Conservation (phyloP, 2,888 invertebrate genomes). For the Pristionchus entomophagus region DNA sequence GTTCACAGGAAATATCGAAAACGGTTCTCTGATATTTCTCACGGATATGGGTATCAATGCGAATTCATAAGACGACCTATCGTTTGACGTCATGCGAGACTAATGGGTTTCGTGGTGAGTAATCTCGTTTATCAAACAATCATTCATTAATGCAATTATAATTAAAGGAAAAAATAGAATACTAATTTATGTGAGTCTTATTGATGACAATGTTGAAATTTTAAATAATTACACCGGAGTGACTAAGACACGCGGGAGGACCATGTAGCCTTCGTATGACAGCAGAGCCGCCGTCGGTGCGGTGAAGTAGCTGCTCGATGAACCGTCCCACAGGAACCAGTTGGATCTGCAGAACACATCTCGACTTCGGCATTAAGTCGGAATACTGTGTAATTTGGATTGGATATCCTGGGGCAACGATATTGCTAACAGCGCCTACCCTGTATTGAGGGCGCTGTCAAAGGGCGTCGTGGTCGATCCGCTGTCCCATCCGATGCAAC, state of each 20-base stretch:
- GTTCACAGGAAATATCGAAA: too few relatives aligned
- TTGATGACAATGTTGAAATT: too few relatives aligned
- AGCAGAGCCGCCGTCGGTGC: neutral
- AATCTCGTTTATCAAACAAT: too few relatives aligned
- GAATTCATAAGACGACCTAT: too few relatives aligned
- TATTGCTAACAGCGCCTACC: neutral
- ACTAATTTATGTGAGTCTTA: too few relatives aligned
- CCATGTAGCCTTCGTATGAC: neutral
- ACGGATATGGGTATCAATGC: too few relatives aligned
- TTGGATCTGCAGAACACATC: neutral
- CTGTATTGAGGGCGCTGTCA: neutral
- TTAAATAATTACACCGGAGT: neutral
- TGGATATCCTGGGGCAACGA: neutral
- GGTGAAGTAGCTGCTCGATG: neutral
- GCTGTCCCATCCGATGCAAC: neutral
- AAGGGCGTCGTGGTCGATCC: neutral
- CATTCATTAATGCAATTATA: too few relatives aligned
- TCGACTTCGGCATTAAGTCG: neutral
- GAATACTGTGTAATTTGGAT: neutral
- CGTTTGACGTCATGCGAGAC: too few relatives aligned
- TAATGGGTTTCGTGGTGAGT: too few relatives aligned
- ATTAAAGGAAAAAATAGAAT: too few relatives aligned
- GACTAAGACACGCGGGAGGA: neutral
- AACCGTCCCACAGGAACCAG: neutral
- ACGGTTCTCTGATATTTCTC: too few relatives aligned